Evolutionary conservation across 1,140 invertebrate genomes (phyloP).

Genomic region (Metaphire vulgaris): DNA sequence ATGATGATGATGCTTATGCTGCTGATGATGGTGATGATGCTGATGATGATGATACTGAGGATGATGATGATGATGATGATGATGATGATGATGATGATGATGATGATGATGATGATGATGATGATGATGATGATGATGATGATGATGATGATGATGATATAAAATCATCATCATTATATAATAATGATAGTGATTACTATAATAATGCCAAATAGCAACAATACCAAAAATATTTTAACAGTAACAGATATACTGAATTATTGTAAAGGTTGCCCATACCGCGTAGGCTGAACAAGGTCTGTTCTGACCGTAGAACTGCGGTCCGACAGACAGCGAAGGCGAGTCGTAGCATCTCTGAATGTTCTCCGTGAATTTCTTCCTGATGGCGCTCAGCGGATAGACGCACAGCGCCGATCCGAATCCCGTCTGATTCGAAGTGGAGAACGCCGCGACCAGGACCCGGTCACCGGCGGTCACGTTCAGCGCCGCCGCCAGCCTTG

Average conservation of each 20-base stretch:
- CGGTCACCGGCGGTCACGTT: conserved; percentile 62
- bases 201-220: too few species aligned
- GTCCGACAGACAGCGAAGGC: background rate
- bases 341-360: conserved; percentile 84
- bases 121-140: too few species aligned
- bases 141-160: too few species aligned
- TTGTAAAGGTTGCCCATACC: too few species aligned
- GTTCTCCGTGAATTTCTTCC: conserved; percentile 92
- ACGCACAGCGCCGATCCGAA: conserved; percentile 77
- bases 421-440: conserved; percentile 32
- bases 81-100: conserved; percentile 3
- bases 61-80: too few species aligned
- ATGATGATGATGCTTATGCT: too few species aligned
- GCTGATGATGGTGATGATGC: too few species aligned
- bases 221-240: too few species aligned
- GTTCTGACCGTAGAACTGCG: background rate
- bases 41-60: too few species aligned
- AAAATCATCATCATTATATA: too few species aligned
- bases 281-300: background rate
- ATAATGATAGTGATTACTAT: too few species aligned
- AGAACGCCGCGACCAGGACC: conserved; percentile 46
- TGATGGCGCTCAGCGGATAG: conserved; percentile 83
- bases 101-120: conserved; percentile 6
- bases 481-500: conserved; percentile 60
- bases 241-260: too few species aligned